These are phyloP conservation scores for Suillia variegata DNA, from an alignment of 2,888 invertebrate genomes.

Conservation along the genomic window DNA sequence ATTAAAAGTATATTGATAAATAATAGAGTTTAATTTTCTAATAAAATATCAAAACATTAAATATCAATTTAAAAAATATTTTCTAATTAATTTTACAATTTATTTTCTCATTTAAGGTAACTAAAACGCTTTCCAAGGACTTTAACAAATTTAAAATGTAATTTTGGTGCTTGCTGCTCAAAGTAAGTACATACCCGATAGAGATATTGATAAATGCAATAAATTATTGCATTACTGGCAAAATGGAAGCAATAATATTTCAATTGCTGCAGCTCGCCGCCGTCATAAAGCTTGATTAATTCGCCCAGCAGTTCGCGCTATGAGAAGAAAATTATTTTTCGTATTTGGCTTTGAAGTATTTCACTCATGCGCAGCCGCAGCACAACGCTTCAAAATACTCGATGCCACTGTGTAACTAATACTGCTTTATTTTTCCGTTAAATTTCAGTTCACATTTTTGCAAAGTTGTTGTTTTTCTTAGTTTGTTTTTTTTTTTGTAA, in stretches of 20 bases:
- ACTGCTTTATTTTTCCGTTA: background rate
- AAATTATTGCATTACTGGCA: constrained; percentile 44
- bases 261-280: constrained; percentile 30
- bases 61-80: no score
- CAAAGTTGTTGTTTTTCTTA: no score
- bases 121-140: no score
- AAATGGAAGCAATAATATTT: constrained; percentile 54
- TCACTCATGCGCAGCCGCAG: background rate
- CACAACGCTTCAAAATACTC: background rate
- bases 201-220: constrained; percentile 32
- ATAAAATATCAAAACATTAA: no score
- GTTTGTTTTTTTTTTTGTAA: background rate
- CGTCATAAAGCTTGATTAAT: background rate
- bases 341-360: background rate
- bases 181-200: constrained; percentile 28
- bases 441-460: no score
- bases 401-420: no score
- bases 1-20: no score
- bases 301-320: background rate
- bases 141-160: no score
- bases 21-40: no score
- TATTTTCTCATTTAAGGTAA: no score
- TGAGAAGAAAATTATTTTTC: background rate
- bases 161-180: constrained; percentile 16
- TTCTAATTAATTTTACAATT: no score